A percentile compares a stretch with the other conserved stretches of the same genome.
These are phyloP conservation scores for Tenodera sinensis DNA, from an alignment of 2,888 invertebrate species.

Conservation along the genomic window DNA sequence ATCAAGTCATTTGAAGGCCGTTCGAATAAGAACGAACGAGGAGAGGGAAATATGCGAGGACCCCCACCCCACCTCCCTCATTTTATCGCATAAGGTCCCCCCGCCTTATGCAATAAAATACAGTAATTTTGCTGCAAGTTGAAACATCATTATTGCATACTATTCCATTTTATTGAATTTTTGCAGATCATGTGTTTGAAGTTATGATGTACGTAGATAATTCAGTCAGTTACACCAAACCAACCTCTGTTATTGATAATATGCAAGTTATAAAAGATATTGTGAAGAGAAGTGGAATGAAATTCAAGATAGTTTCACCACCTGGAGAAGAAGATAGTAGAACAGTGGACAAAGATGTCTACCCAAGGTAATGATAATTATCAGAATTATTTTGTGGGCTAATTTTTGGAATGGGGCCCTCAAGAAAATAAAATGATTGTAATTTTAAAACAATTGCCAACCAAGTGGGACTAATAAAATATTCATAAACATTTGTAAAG, in stretches of 20 bases:
- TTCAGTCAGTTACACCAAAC: conserved; percentile 52
- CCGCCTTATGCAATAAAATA: too few relatives aligned
- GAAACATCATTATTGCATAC: not conserved
- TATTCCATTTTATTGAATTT: conserved; percentile 18
- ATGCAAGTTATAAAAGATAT: conserved; percentile 62
- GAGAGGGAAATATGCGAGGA: too few relatives aligned
- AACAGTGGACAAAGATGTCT: conserved; percentile 41
- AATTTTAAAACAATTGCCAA: too few relatives aligned
- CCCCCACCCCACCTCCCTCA: too few relatives aligned
- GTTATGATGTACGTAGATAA: conserved; percentile 63
- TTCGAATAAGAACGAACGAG: too few relatives aligned
- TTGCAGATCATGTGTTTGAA: conserved; percentile 65
- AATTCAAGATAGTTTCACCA: conserved; percentile 55
- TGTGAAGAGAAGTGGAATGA: conserved; percentile 64
- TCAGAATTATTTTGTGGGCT: not conserved
- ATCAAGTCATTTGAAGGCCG: too few relatives aligned
- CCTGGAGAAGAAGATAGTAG: conserved; percentile 47
- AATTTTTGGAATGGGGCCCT: not conserved
- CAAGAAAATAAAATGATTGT: too few relatives aligned
- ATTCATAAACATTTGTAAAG: too few relatives aligned
- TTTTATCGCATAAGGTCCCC: too few relatives aligned
- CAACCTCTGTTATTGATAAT: conserved; percentile 59
- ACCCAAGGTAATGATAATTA: conserved; percentile 23
- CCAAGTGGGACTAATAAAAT: too few relatives aligned
- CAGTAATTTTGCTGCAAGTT: too few relatives aligned